Evolutionary conservation across 2,888 invertebrate genomes (phyloP), one percentile per base, ranked within the genome.

Genomic region (Chymomyza fuscimana): DNA sequence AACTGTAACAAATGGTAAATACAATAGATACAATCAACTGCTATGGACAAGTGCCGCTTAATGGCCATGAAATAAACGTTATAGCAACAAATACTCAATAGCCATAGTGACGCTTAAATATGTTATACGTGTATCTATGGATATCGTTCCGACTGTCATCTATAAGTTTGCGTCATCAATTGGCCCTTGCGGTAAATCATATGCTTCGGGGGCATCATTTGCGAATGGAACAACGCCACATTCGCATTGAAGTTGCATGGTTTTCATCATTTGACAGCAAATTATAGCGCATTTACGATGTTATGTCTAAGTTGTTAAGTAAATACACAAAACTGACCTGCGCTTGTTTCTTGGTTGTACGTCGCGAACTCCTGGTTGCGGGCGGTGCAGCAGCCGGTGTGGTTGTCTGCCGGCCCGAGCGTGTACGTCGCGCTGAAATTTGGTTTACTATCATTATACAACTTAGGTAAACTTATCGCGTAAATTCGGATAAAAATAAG

Each of bases 391-490:
- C 72, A 70, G 88, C 78, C 5, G 93, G 89, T 4, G 92, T 82
- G 29, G 79, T 75, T 10, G 82, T 77, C 70, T 89, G 89, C 78
- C 94, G 92, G 15, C 94, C 93, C 1, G 94, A 94, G 63, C 94
- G 93, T 19, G 94, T 94, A 52, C 93, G 93, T 63, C 94, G 92
- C 50, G 93, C 94, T 94, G 72, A 6, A 83, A 89, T 65, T 50
- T 16, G 29, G 9, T 46, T 50, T 29, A 51, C 16, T 56, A 46
- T 22, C 7, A 46, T 32, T 32, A 32, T 50, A 70, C 46, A 58
- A 10, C 19, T 52, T 70, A 54, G 12, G 7, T 32, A 16, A 65
- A 59, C 16, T 59, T 59, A 63, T 56, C 29, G 25, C 60, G 25
- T 22, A 36, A 59, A 52, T 61, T 19, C 19, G 68, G 1, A 50